Evolutionary conservation across 2,113 vertebrate genomes (phyloP).

Genomic region (Lamprologus tigripictilis): DNA sequence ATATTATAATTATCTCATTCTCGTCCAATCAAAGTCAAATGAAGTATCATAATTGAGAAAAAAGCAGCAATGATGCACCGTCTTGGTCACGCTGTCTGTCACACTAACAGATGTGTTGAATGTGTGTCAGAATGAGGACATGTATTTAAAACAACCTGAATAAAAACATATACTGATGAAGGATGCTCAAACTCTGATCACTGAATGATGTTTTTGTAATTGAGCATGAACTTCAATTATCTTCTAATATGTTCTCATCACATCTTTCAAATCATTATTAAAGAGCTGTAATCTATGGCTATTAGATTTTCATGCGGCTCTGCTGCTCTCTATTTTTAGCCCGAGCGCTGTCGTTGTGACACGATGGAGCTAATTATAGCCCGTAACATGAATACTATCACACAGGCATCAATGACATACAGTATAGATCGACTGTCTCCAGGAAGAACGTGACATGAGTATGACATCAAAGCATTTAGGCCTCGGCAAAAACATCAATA

Average conservation of each 20-base stretch:
- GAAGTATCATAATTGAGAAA: neutral
- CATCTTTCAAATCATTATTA: neutral
- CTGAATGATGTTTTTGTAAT: neutral
- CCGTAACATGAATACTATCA: neutral
- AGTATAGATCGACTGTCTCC: neutral
- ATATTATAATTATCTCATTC: neutral
- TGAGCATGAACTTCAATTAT: neutral
- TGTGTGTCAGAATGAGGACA: neutral
- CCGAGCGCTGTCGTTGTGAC: neutral
- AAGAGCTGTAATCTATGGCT: neutral
- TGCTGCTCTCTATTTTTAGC: neutral
- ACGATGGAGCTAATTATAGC: neutral
- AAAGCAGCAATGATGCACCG: neutral
- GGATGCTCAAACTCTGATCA: neutral
- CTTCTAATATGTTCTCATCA: neutral
- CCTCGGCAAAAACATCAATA: neutral
- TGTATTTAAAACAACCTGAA: neutral
- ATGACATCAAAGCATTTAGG: neutral
- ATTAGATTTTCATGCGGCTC: neutral
- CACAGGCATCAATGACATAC: neutral
- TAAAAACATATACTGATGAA: neutral
- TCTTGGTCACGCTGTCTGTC: neutral
- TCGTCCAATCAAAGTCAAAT: neutral
- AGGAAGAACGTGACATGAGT: neutral
- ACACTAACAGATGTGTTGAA: neutral